These are phyloP conservation scores for Xiphorhynchus elegans DNA, from an alignment of 2,113 vertebrate species.

Conservation along the genomic window DNA sequence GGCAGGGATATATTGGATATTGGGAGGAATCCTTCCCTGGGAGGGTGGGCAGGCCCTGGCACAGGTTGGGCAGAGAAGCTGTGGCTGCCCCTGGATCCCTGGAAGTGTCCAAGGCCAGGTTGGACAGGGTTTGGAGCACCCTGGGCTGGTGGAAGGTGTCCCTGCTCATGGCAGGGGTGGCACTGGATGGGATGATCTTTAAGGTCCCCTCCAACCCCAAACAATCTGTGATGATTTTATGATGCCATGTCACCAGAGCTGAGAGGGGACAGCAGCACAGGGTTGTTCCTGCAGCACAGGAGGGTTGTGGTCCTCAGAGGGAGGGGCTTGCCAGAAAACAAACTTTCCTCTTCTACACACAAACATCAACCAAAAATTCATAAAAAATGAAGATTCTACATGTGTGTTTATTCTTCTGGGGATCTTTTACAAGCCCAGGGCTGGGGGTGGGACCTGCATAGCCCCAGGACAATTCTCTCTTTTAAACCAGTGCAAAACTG, in stretches of 20 bases:
- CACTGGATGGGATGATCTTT: not conserved
- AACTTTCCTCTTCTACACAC: not conserved
- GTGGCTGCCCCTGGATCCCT: not conserved
- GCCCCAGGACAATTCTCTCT: not conserved
- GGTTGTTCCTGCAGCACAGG: fast-evolving
- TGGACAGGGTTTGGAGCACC: not conserved
- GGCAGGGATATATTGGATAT: not conserved
- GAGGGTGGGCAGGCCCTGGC: not conserved
- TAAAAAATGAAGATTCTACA: not conserved
- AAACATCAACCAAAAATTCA: not conserved
- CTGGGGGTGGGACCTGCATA: not conserved
- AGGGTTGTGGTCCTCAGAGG: not conserved
- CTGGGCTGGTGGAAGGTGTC: not conserved
- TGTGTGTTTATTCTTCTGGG: fast-evolving
- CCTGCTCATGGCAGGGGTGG: not conserved
- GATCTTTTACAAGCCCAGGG: not conserved
- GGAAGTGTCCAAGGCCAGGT: not conserved
- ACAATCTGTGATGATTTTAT: not conserved
- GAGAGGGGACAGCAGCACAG: not conserved
- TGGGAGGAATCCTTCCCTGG: not conserved
- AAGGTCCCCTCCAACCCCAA: not conserved
- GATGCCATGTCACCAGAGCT: fast-evolving
- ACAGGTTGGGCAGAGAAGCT: not conserved
- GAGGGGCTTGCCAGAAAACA: not conserved
- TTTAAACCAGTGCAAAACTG: not conserved